phyloP scores from a whole-genome alignment of 2,797 vertebrate species.

The Galago senegalensis region DNA sequence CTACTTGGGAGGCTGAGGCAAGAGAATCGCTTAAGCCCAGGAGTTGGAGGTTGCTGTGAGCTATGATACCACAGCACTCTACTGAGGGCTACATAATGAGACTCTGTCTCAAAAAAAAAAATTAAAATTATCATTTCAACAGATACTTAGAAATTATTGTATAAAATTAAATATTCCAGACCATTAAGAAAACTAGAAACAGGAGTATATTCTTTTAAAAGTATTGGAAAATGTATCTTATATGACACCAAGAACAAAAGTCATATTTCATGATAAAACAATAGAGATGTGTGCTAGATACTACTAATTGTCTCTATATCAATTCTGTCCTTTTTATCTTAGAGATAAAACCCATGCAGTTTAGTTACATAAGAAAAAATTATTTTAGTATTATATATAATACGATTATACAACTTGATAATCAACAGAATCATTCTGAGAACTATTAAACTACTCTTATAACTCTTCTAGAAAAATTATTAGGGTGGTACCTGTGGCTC shows the following conservation, averaged over 20 bases:
- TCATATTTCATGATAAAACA: neutral
- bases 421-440: neutral
- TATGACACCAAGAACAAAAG: neutral
- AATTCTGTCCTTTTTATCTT: neutral
- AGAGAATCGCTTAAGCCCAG: too few species aligned
- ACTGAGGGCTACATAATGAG: too few species aligned
- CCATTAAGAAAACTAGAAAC: neutral
- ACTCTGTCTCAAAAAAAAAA: too few species aligned
- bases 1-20: too few species aligned
- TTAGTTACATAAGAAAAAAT: slow-evolving; percentile 6
- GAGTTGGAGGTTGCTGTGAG: too few species aligned
- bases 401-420: neutral
- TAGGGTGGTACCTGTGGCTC: neutral
- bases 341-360: neutral
- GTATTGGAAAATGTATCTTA: neutral
- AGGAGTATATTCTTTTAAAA: neutral
- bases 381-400: neutral
- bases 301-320: neutral
- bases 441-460: neutral
- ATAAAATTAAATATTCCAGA: slow-evolving; percentile 4
- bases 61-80: too few species aligned
- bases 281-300: neutral
- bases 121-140: neutral
- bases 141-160: neutral
- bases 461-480: neutral